phyloP scores from a whole-genome alignment of 2,113 vertebrate genomes.

The Spilogale gracilis region DNA sequence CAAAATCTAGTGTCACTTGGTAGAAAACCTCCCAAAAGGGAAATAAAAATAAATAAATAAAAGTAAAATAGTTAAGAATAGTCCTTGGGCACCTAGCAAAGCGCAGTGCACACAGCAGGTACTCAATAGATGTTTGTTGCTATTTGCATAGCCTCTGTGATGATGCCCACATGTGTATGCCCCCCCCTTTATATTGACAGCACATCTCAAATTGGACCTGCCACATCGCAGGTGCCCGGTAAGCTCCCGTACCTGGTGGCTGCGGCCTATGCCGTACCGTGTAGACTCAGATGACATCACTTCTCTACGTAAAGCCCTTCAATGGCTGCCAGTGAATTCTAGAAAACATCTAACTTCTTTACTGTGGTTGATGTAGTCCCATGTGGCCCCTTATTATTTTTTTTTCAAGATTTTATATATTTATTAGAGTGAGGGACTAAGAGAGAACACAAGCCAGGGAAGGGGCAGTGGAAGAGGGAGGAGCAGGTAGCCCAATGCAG shows the following conservation, averaged over 20 bases:
- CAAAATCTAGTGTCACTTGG: background rate
- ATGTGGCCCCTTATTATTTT: background rate
- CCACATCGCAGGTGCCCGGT: too few relatives aligned
- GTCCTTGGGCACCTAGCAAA: background rate
- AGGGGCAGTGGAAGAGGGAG: too few relatives aligned
- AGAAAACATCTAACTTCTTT: background rate
- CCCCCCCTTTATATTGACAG: background rate
- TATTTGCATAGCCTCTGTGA: background rate
- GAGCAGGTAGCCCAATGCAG: too few relatives aligned
- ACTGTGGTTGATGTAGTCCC: background rate
- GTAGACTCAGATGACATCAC: background rate
- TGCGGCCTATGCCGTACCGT: rapidly evolving
- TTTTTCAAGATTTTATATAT: too few relatives aligned
- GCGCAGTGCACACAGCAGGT: background rate
- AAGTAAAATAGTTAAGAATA: background rate
- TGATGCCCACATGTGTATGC: background rate
- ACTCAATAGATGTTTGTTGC: background rate
- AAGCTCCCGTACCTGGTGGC: rapidly evolving
- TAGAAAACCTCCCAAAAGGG: slow-evolving; percentile 34
- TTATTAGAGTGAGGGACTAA: too few relatives aligned
- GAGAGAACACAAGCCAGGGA: too few relatives aligned
- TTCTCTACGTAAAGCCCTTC: background rate
- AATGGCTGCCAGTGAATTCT: background rate
- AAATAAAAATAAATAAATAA: background rate
- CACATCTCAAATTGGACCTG: background rate